These are phyloP conservation scores for Podarcis cretensis DNA, from an alignment of 2,113 vertebrate species.

Conservation along the genomic window DNA sequence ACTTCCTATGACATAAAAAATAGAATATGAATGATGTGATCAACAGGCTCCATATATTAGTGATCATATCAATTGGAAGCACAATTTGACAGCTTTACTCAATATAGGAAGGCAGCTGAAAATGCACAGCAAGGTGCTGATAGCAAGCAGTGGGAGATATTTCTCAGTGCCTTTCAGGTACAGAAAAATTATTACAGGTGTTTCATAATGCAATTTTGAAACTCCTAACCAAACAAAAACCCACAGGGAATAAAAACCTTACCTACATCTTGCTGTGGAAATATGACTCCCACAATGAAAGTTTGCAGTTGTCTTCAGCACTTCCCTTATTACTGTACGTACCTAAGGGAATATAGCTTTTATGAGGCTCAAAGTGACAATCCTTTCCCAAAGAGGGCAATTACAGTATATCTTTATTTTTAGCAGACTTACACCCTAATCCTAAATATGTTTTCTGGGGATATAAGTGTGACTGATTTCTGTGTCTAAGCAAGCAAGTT, in stretches of 20 bases:
- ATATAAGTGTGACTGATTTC: too few species aligned
- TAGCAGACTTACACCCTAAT: too few species aligned
- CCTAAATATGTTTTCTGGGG: too few species aligned
- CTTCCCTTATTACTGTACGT: background rate
- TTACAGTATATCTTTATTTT: too few species aligned
- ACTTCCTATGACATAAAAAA: background rate
- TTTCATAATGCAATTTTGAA: conserved; percentile 31
- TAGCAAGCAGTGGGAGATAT: conserved; percentile 52
- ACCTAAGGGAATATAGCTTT: background rate
- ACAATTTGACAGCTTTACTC: conserved; percentile 23
- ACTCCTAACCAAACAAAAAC: conserved; percentile 6
- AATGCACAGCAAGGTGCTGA: conserved; percentile 20
- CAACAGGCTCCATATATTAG: background rate
- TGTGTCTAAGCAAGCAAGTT: background rate
- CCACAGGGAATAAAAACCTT: background rate
- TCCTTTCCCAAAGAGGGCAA: too few species aligned
- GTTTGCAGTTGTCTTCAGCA: too few species aligned
- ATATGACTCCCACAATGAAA: background rate
- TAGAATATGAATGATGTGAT: background rate
- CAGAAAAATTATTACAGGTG: background rate
- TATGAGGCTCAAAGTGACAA: background rate
- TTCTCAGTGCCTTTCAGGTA: conserved; percentile 40
- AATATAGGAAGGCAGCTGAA: conserved; percentile 39
- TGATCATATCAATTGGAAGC: conserved; percentile 32
- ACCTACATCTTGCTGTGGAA: background rate